These are phyloP conservation scores for Cottus gobio DNA, from an alignment of 2,113 vertebrate genomes.

Conservation along the genomic window DNA sequence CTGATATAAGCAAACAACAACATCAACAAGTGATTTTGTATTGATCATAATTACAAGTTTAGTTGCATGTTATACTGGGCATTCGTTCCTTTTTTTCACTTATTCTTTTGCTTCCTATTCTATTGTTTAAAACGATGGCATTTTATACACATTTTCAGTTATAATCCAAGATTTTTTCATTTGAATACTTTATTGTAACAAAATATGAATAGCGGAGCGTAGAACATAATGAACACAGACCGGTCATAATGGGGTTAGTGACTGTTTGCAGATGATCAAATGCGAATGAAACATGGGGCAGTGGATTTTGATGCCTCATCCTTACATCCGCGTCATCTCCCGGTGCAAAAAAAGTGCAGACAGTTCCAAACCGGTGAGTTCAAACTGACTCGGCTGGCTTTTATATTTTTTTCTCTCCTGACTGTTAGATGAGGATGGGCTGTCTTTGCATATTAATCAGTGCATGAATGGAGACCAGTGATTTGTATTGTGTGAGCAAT, in stretches of 20 bases:
- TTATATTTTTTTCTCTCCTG: constrained; percentile 67
- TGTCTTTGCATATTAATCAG: constrained; percentile 86
- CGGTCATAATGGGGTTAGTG: neutral
- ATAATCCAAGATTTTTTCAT: neutral
- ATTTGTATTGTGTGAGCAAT: constrained; percentile 83
- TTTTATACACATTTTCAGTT: neutral
- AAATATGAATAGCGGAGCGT: neutral
- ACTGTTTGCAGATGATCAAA: neutral
- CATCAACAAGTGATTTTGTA: neutral
- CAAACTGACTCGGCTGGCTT: constrained; percentile 55
- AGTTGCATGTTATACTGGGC: neutral
- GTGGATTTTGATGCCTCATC: constrained; percentile 24
- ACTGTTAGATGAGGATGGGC: constrained; percentile 77
- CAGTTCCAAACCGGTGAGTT: constrained; percentile 32
- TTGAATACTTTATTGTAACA: neutral
- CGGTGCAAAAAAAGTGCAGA: constrained; percentile 34
- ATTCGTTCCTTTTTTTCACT: neutral
- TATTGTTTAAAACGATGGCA: neutral
- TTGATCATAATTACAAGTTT: constrained; percentile 3
- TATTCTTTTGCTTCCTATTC: neutral
- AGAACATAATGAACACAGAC: neutral
- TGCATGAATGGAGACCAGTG: constrained; percentile 77
- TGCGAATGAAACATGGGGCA: neutral
- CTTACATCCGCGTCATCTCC: constrained; percentile 26
- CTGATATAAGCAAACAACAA: neutral